A percentile compares a stretch with the other conserved stretches of the same genome.
phyloP scores from a whole-genome alignment of 2,888 invertebrate genomes.

The Hypomecis atomaria region DNA sequence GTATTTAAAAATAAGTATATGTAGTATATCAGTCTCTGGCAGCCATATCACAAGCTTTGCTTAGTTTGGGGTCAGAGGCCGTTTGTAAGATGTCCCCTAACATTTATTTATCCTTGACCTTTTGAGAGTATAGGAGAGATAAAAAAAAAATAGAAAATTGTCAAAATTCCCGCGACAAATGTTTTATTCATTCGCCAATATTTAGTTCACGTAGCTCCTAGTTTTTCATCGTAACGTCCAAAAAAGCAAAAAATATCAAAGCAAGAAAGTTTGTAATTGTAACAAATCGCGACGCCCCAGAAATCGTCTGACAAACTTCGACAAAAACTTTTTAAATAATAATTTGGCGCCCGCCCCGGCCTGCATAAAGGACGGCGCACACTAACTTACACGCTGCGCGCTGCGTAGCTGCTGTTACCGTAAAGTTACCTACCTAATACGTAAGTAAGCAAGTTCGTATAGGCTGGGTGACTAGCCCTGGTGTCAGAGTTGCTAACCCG shows the following conservation, averaged over 20 bases:
- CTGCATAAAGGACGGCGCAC: background rate
- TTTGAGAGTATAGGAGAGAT: no score
- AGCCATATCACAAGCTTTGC: no score
- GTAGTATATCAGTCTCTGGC: no score
- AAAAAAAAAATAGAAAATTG: background rate
- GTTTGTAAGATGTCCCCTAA: no score
- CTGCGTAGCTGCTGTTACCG: background rate
- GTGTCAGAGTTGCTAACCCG: no score
- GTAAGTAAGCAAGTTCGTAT: no score
- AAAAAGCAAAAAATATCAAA: slow-evolving; percentile 22
- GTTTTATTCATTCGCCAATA: background rate
- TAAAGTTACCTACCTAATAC: no score
- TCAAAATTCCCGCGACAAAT: background rate
- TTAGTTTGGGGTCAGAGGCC: no score
- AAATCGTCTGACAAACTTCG: slow-evolving; percentile 25
- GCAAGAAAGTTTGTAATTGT: slow-evolving; percentile 23
- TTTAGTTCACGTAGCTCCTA: background rate
- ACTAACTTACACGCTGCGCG: background rate
- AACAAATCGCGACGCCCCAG: slow-evolving; percentile 26
- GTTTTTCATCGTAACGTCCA: background rate
- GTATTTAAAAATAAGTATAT: no score
- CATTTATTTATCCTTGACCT: no score
- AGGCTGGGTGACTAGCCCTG: no score
- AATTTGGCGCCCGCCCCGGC: slow-evolving; percentile 35
- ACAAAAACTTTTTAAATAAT: slow-evolving; percentile 37